These are phyloP conservation scores for Agriopis leucophaearia DNA, from an alignment of 2,888 invertebrate genomes.

Conservation along the genomic window DNA sequence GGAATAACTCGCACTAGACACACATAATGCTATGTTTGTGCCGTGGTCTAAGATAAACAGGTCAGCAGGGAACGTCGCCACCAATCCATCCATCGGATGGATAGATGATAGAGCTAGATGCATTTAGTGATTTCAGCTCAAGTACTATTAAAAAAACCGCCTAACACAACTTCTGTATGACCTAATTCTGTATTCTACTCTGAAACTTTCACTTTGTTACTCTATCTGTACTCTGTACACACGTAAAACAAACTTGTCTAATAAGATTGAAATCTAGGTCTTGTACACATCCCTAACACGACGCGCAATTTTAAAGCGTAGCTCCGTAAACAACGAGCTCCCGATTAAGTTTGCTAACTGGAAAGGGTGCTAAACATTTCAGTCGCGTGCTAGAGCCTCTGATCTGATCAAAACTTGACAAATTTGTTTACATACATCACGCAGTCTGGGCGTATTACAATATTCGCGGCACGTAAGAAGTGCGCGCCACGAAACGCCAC, in stretches of 20 bases:
- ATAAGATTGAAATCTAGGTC: constrained; percentile 34
- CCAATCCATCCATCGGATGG: no score
- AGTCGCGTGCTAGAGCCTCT: constrained; percentile 67
- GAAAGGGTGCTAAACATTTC: constrained; percentile 52
- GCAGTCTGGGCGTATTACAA: constrained; percentile 59
- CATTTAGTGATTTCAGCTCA: no score
- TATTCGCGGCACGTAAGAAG: constrained; percentile 81
- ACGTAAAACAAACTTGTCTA: constrained; percentile 33
- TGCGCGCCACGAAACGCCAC: constrained; percentile 54
- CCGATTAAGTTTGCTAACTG: constrained; percentile 47
- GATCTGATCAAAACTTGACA: constrained; percentile 82
- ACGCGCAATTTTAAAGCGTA: constrained; percentile 35
- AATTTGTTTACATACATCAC: constrained; percentile 82
- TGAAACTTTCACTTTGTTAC: constrained; percentile 3
- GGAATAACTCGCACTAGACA: no score
- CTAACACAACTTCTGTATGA: not conserved
- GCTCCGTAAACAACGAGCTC: constrained; percentile 45
- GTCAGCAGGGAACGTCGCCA: constrained; percentile 29
- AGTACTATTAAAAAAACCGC: not conserved
- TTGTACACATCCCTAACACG: constrained; percentile 33
- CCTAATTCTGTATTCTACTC: constrained; percentile 9
- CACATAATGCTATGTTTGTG: not conserved
- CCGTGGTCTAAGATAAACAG: constrained; percentile 28
- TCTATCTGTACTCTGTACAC: constrained; percentile 1
- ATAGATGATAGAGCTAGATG: no score